phyloP scores from a whole-genome alignment of 2,113 vertebrate species.

The Equus przewalskii region DNA sequence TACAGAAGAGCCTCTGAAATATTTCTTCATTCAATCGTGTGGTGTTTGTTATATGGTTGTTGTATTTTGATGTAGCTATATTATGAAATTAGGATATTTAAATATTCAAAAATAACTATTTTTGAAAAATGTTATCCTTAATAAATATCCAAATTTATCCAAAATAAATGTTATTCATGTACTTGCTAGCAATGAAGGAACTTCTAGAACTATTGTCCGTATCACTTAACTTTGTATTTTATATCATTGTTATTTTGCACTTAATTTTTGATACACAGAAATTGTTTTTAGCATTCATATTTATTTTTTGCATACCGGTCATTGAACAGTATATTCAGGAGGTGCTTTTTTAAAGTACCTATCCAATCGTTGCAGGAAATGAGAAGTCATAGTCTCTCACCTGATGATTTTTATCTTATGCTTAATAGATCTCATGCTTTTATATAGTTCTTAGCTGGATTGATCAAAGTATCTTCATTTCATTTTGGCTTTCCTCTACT shows the following conservation, averaged over 20 bases:
- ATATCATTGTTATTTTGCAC: background rate
- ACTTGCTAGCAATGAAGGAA: background rate
- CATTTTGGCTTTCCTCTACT: background rate
- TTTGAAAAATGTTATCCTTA: background rate
- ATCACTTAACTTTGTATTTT: background rate
- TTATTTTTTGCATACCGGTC: background rate
- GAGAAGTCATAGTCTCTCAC: background rate
- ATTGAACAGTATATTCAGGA: background rate
- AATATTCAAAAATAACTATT: background rate
- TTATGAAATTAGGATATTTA: background rate
- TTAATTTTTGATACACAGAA: background rate
- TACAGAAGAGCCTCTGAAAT: background rate
- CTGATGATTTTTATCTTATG: background rate
- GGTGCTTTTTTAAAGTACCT: background rate
- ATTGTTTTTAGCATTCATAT: background rate
- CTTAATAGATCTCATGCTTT: background rate
- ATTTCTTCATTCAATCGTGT: background rate
- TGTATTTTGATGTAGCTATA: background rate
- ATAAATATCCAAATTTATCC: background rate
- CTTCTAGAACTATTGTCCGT: background rate
- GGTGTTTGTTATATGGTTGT: background rate
- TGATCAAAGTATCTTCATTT: background rate
- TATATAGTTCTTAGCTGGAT: background rate
- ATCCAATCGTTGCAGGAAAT: background rate
- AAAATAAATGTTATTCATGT: background rate